A percentile compares a stretch with the other conserved stretches of the same genome.
Conservation (phyloP, 2,113 vertebrate genomes). For the Phocoena sinus region DNA sequence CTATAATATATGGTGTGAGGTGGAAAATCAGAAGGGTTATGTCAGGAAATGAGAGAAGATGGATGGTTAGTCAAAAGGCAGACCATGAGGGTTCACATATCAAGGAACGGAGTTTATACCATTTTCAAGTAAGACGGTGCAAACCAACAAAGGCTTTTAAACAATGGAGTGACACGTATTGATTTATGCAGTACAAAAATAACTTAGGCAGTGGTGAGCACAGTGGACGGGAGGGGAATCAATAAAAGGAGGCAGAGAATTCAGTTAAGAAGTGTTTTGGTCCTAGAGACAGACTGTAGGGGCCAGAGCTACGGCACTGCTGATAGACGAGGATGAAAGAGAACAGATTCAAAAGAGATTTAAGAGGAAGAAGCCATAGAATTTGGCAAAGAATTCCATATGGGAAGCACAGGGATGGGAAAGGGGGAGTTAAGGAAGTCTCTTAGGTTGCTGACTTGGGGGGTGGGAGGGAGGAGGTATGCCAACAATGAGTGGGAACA, state of each 20-base stretch:
- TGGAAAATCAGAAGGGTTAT: not conserved
- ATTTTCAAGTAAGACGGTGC: not conserved
- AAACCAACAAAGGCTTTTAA: constrained; percentile 32
- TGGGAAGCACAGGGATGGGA: not conserved
- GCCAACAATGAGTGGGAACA: not conserved
- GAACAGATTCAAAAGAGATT: not conserved
- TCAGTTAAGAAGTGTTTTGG: not conserved
- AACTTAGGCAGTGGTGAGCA: not conserved
- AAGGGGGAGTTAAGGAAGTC: not conserved
- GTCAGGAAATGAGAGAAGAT: not conserved
- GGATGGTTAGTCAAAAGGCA: not conserved
- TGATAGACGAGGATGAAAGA: not conserved
- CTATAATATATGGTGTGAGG: not conserved
- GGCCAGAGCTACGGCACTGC: not conserved
- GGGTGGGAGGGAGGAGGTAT: too few species aligned
- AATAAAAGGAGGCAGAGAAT: not conserved
- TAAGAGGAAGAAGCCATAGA: not conserved
- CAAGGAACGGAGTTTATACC: not conserved
- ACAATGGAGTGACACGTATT: not conserved
- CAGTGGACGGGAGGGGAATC: not conserved
- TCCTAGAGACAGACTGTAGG: not conserved
- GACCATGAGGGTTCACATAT: not conserved
- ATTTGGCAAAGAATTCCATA: not conserved
- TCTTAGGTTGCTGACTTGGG: not conserved
- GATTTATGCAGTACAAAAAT: constrained; percentile 32